Evolutionary conservation across 1,140 invertebrate species (phyloP).

Genomic region (Calosoma granatense): DNA sequence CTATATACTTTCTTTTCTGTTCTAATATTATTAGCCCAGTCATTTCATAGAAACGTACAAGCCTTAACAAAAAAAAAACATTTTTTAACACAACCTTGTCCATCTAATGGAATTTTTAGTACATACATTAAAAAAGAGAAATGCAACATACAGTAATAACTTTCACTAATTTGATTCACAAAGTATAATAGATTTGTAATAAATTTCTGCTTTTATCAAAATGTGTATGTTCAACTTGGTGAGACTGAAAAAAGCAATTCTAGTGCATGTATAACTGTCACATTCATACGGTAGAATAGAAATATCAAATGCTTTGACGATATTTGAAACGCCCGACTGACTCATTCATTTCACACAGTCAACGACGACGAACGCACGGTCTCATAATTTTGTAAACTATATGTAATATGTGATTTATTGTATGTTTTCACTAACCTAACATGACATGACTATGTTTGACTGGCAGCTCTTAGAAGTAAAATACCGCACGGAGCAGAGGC

Average conservation of each 20-base stretch:
- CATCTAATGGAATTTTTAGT: too few species aligned
- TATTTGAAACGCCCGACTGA: background rate
- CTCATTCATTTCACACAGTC: background rate
- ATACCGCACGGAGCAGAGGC: conserved; percentile 17
- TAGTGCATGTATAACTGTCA: background rate
- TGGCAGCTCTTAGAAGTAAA: conserved; percentile 20
- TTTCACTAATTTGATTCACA: too few species aligned
- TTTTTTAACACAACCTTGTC: too few species aligned
- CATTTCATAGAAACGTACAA: too few species aligned
- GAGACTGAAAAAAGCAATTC: background rate
- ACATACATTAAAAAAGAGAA: too few species aligned
- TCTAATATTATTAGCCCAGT: too few species aligned
- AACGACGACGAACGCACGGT: too few species aligned
- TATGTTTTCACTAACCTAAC: conserved; percentile 2
- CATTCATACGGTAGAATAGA: background rate
- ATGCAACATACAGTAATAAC: too few species aligned
- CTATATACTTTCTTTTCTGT: too few species aligned
- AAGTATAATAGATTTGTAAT: too few species aligned
- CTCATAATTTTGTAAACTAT: too few species aligned
- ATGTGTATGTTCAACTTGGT: background rate
- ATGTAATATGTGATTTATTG: conserved; percentile 13
- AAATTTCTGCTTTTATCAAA: background rate
- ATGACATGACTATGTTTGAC: conserved; percentile 13
- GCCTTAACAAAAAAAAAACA: too few species aligned
- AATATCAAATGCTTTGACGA: background rate